These are phyloP conservation scores for Pampus argenteus DNA, from an alignment of 2,797 vertebrate species.

Conservation along the genomic window DNA sequence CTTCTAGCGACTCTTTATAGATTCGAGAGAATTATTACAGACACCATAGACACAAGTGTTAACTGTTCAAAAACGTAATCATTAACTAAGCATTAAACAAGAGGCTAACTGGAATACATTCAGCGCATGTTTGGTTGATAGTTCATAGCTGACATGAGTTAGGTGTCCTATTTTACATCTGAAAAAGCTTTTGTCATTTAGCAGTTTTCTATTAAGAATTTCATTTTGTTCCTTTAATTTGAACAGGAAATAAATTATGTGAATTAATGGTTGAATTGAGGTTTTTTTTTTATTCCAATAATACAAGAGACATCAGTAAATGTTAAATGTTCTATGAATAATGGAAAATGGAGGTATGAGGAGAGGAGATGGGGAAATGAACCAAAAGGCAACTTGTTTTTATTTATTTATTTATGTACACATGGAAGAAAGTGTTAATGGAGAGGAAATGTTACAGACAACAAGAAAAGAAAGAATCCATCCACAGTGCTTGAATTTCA, in stretches of 20 bases:
- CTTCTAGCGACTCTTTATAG: conserved; percentile 37
- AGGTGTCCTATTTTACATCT: background rate
- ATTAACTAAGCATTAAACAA: conserved; percentile 22
- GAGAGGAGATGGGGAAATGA: conserved; percentile 44
- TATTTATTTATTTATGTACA: conserved; percentile 1
- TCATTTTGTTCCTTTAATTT: conserved; percentile 35
- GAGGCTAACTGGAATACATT: background rate
- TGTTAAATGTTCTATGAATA: conserved; percentile 45
- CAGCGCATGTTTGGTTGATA: background rate
- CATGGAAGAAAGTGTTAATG: conserved; percentile 26
- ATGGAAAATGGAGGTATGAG: conserved; percentile 24
- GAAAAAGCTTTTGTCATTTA: background rate
- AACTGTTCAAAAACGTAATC: conserved; percentile 20
- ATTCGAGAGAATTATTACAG: conserved; percentile 21
- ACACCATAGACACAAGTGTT: conserved; percentile 9
- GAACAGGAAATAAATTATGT: conserved; percentile 42
- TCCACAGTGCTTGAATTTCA: background rate
- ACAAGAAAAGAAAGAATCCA: conserved; percentile 4
- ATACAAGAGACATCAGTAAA: conserved; percentile 23
- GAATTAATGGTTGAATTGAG: conserved; percentile 36
- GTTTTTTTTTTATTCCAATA: conserved; percentile 19
- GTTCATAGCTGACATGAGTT: background rate
- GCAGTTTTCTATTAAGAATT: background rate
- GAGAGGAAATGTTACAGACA: conserved; percentile 36
- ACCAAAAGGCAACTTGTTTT: conserved; percentile 11